Percentiles rank a stretch among this genome's conserved stretches.
phyloP scores from a whole-genome alignment of 2,888 invertebrate genomes.

The Flexamia atlantica region DNA sequence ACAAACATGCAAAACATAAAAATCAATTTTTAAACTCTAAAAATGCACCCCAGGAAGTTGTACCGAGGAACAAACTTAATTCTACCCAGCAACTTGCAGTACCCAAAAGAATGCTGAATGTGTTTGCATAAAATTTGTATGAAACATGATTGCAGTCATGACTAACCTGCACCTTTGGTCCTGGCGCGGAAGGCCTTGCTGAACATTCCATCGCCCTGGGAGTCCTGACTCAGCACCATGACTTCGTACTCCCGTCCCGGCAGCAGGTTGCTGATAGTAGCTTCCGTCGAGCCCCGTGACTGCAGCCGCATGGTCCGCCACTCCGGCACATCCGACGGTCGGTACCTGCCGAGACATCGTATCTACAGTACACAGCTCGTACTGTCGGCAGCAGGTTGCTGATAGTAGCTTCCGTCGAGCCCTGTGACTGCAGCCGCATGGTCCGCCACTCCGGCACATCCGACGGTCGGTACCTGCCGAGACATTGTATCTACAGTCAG shows the following conservation, averaged over 20 bases:
- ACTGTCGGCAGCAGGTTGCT: constrained; percentile 85
- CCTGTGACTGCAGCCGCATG: constrained; percentile 84
- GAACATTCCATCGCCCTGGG: constrained; percentile 92
- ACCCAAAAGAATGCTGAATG: too few relatives aligned
- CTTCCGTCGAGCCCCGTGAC: constrained; percentile 84
- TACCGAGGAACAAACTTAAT: too few relatives aligned
- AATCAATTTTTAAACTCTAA: too few relatives aligned
- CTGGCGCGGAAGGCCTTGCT: constrained; percentile 83
- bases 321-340: constrained; percentile 84
- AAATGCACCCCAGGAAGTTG: too few relatives aligned
- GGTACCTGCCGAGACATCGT: too few relatives aligned
- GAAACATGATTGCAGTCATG: too few relatives aligned
- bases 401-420: constrained; percentile 88
- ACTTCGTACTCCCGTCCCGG: constrained; percentile 92
- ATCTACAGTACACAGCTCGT: too few relatives aligned
- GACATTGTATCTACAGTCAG: too few relatives aligned
- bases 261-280: constrained; percentile 86
- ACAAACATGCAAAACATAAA: too few relatives aligned
- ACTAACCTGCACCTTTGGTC: constrained; percentile 37
- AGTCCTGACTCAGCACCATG: constrained; percentile 93
- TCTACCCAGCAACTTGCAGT: too few relatives aligned
- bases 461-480: constrained; percentile 84
- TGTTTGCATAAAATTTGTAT: too few relatives aligned
- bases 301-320: constrained; percentile 91
- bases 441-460: constrained; percentile 91